Percentiles rank a stretch among this genome's conserved stretches.
These are phyloP conservation scores for Globia sparganii DNA, from an alignment of 2,888 invertebrate genomes.

Conservation along the genomic window DNA sequence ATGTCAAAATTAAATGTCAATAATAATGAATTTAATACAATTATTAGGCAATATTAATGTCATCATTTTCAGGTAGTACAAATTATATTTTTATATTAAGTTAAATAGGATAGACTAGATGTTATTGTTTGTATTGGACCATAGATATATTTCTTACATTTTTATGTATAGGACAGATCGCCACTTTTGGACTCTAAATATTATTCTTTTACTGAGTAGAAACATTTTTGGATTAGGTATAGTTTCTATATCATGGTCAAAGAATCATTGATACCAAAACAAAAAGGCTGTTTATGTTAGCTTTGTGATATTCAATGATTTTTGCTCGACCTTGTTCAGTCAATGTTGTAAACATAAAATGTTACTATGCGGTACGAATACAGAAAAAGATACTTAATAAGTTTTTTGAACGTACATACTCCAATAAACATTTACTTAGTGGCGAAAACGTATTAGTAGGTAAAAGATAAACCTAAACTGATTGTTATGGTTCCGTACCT, in stretches of 20 bases:
- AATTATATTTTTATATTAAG: too few species aligned
- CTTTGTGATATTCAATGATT: not conserved
- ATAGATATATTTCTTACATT: too few species aligned
- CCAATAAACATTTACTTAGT: not conserved
- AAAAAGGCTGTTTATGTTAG: not conserved
- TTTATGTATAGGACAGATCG: too few species aligned
- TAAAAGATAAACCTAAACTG: constrained; percentile 19
- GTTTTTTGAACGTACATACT: not conserved
- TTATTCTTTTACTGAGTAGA: too few species aligned
- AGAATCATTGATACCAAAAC: not conserved
- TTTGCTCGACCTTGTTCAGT: not conserved
- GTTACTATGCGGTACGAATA: not conserved
- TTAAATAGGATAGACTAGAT: too few species aligned
- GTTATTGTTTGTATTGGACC: too few species aligned
- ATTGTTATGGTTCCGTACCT: not conserved
- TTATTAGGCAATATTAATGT: too few species aligned
- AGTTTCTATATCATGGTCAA: not conserved
- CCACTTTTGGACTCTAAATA: too few species aligned
- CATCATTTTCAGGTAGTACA: too few species aligned
- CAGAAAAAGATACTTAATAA: not conserved
- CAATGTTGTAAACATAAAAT: not conserved
- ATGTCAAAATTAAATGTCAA: too few species aligned
- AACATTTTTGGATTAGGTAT: too few species aligned
- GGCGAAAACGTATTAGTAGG: constrained; percentile 2
- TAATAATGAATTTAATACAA: too few species aligned